Percentiles rank a stretch among this genome's conserved stretches.
These are phyloP conservation scores for Gyps fulvus DNA, from an alignment of 2,113 vertebrate species.

Conservation along the genomic window DNA sequence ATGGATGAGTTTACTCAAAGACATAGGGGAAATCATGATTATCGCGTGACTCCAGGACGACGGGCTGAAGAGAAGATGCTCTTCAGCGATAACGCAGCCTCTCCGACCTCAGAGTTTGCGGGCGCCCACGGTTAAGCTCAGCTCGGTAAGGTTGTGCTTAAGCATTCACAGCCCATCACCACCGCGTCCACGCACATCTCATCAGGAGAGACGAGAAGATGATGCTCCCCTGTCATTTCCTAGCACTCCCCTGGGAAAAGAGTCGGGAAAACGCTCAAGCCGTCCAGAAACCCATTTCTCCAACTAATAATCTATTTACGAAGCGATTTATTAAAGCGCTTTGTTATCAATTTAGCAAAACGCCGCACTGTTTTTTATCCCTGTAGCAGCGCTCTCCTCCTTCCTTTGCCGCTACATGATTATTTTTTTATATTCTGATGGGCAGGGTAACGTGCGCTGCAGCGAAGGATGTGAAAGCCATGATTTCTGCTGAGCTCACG, in stretches of 20 bases:
- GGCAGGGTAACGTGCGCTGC: neutral
- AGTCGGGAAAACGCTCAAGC: neutral
- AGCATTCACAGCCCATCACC: neutral
- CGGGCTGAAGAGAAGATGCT: neutral
- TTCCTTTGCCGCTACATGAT: neutral
- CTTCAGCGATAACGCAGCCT: neutral
- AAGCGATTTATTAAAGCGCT: neutral
- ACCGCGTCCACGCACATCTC: neutral
- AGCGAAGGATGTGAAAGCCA: constrained; percentile 13
- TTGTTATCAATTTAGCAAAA: neutral
- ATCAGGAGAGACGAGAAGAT: neutral
- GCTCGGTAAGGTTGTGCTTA: neutral
- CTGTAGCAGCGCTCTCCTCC: neutral
- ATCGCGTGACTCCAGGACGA: neutral
- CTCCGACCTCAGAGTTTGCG: neutral
- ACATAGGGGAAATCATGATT: accelerated
- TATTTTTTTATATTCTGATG: neutral
- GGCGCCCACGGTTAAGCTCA: neutral
- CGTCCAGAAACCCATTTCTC: neutral
- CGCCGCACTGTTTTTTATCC: neutral
- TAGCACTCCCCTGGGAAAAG: neutral
- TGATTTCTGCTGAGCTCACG: constrained; percentile 49
- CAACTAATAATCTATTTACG: neutral
- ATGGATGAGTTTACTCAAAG: neutral
- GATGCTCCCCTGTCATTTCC: neutral